Evolutionary conservation across 1,140 invertebrate species (phyloP).

Genomic region (Halictus rubicundus): DNA sequence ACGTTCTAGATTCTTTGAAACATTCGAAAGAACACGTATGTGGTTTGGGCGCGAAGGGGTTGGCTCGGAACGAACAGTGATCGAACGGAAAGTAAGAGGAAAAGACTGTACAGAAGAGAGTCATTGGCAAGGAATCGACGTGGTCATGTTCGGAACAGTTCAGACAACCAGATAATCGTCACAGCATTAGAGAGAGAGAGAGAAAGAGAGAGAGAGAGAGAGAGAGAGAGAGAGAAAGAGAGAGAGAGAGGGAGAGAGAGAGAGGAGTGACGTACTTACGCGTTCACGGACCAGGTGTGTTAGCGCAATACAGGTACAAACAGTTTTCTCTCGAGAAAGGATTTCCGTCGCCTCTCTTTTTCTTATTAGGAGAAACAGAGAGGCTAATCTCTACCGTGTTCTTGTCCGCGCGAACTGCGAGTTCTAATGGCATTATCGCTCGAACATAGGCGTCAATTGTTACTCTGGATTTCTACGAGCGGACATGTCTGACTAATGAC

Average conservation of each 20-base stretch:
- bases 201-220: no score
- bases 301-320: constrained; percentile 62
- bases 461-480: not conserved
- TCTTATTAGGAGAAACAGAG: not conserved
- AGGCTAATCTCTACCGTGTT: not conserved
- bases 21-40: not conserved
- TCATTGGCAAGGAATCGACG: constrained; percentile 50
- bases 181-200: constrained; percentile 52
- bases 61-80: constrained; percentile 23
- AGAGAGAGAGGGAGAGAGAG: no score
- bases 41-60: constrained; percentile 10
- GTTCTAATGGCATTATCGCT: not conserved
- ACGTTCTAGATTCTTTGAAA: no score
- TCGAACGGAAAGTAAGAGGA: constrained; percentile 24
- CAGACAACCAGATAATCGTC: constrained; percentile 63
- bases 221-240: no score
- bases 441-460: not conserved
- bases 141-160: constrained; percentile 47
- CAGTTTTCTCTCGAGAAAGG: not conserved
- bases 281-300: constrained; percentile 58
- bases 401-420: not conserved
- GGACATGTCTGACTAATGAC: constrained; percentile 22
- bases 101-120: constrained; percentile 47
- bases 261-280: constrained; percentile 58
- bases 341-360: not conserved